These are phyloP conservation scores for Bradypus variegatus DNA, from an alignment of 2,797 vertebrate species.

Conservation along the genomic window DNA sequence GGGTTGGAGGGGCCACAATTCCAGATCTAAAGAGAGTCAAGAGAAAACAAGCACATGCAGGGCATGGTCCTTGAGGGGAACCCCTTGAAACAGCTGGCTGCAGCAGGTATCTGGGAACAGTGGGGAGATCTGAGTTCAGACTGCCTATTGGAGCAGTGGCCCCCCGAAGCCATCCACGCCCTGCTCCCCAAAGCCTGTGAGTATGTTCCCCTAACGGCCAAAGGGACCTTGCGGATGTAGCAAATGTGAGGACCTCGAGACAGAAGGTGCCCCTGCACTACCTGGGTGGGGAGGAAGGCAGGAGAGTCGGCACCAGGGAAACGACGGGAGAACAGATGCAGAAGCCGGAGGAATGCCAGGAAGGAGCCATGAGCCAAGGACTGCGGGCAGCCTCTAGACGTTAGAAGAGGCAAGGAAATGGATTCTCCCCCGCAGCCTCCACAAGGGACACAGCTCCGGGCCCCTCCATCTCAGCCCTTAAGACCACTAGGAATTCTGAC, in stretches of 20 bases:
- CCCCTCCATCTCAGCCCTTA: no score
- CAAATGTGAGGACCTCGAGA: neutral
- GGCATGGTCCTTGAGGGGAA: neutral
- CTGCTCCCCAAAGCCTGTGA: neutral
- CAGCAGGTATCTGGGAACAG: neutral
- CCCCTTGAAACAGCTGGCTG: accelerated
- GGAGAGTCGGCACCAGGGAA: no score
- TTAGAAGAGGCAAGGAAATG: neutral
- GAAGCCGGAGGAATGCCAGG: neutral
- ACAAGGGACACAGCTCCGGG: no score
- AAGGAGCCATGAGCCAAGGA: neutral
- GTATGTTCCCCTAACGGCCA: accelerated
- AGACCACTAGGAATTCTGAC: neutral
- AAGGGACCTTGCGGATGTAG: neutral
- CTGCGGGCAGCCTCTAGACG: neutral
- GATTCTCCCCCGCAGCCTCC: neutral
- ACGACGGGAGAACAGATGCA: neutral
- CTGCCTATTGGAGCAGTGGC: no score
- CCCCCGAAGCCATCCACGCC: neutral
- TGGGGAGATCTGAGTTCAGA: neutral
- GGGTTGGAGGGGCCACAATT: neutral
- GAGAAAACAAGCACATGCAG: neutral
- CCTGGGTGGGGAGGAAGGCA: neutral
- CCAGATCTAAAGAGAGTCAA: neutral
- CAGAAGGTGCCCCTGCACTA: neutral